phyloP scores from a whole-genome alignment of 2,797 vertebrate species.

The Parambassis ranga region DNA sequence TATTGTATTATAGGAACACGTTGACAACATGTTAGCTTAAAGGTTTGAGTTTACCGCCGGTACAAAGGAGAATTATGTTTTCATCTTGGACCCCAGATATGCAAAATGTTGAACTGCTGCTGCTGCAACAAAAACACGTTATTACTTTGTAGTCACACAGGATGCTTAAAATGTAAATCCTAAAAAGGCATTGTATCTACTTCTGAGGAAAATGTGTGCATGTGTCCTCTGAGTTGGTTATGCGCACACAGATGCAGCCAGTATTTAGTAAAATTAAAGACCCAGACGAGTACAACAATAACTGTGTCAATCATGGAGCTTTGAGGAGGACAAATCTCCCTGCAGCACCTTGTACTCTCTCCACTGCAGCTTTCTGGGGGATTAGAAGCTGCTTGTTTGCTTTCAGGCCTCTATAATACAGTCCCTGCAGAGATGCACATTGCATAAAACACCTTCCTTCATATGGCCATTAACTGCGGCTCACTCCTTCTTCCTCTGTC shows the following conservation, averaged over 20 bases:
- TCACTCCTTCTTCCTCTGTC: neutral
- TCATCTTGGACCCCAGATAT: neutral
- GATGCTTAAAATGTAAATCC: neutral
- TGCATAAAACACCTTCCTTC: constrained; percentile 37
- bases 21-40: neutral
- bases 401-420: constrained; percentile 32
- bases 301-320: constrained; percentile 32
- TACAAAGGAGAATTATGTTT: neutral
- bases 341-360: constrained; percentile 37
- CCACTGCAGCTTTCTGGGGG: constrained; percentile 48
- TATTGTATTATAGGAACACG: neutral
- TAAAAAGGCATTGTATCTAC: neutral
- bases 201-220: neutral
- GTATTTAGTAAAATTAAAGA: constrained; percentile 24
- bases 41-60: neutral
- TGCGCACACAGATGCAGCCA: neutral
- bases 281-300: constrained; percentile 27
- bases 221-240: neutral
- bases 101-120: neutral
- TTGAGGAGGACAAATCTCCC: constrained; percentile 40
- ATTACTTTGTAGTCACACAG: neutral
- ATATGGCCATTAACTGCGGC: constrained; percentile 5
- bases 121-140: neutral
- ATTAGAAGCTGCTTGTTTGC: constrained; percentile 54
- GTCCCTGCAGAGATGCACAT: constrained; percentile 23